Conservation (phyloP, 2,888 invertebrate genomes). For the Pilophorus perplexus region DNA sequence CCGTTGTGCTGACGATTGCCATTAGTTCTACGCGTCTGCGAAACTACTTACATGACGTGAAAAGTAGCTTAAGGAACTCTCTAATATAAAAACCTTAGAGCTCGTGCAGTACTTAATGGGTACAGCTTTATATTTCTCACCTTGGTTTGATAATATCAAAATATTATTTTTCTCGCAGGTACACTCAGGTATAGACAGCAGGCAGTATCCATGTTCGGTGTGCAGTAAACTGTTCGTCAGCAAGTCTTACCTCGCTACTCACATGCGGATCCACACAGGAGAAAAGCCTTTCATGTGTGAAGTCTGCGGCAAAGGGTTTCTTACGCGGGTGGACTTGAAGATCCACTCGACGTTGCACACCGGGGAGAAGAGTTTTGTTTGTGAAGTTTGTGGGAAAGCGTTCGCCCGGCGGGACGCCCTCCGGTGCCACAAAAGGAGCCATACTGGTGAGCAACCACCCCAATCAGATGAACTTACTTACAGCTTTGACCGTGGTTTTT, state of each 20-base stretch:
- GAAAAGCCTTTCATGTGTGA: constrained; percentile 61
- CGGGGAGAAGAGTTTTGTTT: constrained; percentile 62
- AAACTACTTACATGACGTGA: too few relatives aligned
- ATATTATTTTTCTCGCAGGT: too few relatives aligned
- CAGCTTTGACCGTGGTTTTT: not conserved
- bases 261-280: constrained; percentile 51
- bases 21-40: too few relatives aligned
- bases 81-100: too few relatives aligned
- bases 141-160: too few relatives aligned
- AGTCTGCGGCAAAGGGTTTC: constrained; percentile 61
- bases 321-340: constrained; percentile 60
- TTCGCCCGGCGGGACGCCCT: constrained; percentile 62
- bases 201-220: constrained; percentile 59
- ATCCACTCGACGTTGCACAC: constrained; percentile 63
- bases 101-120: too few relatives aligned
- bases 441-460: constrained; percentile 52
- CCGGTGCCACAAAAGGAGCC: constrained; percentile 59
- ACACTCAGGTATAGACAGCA: constrained; percentile 60
- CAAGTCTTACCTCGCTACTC: constrained; percentile 61
- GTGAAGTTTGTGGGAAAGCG: constrained; percentile 62
- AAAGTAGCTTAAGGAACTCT: too few relatives aligned
- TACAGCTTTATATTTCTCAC: too few relatives aligned
- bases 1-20: too few relatives aligned
- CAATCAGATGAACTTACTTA: not conserved
- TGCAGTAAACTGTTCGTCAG: constrained; percentile 63